Conservation (phyloP, 2,113 vertebrate species). For the Helogale parvula region DNA sequence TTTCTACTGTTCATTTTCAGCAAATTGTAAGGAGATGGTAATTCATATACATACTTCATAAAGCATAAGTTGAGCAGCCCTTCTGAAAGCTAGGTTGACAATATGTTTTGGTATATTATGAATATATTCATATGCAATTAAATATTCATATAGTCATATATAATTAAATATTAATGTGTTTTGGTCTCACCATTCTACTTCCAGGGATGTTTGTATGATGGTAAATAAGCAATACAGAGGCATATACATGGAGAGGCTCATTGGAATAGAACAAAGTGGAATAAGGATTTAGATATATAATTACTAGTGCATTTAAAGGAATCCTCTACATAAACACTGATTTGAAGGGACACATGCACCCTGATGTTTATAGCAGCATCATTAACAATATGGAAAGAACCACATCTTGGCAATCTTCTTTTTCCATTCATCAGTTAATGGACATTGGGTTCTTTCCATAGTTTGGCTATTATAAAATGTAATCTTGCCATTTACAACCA, state of each 20-base stretch:
- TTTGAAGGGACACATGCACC: background rate
- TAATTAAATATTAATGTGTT: background rate
- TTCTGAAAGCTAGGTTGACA: background rate
- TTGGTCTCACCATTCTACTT: background rate
- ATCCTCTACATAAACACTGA: background rate
- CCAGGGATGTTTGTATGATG: background rate
- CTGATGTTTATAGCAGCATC: background rate
- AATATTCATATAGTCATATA: background rate
- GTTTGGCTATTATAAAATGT: background rate
- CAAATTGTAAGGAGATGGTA: background rate
- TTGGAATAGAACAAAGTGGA: background rate
- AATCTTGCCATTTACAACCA: background rate
- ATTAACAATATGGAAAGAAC: background rate
- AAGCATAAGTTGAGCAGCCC: background rate
- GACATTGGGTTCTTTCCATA: no score
- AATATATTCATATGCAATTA: background rate
- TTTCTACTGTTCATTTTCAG: background rate
- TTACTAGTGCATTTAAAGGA: background rate
- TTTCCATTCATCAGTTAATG: no score
- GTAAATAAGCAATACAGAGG: background rate
- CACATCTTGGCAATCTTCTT: no score
- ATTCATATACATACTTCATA: background rate
- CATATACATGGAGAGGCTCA: background rate
- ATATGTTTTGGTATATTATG: background rate
- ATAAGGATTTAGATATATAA: background rate